These are phyloP conservation scores for Heliconius melpomene DNA, from an alignment of 1,140 invertebrate genomes.

Conservation along the genomic window DNA sequence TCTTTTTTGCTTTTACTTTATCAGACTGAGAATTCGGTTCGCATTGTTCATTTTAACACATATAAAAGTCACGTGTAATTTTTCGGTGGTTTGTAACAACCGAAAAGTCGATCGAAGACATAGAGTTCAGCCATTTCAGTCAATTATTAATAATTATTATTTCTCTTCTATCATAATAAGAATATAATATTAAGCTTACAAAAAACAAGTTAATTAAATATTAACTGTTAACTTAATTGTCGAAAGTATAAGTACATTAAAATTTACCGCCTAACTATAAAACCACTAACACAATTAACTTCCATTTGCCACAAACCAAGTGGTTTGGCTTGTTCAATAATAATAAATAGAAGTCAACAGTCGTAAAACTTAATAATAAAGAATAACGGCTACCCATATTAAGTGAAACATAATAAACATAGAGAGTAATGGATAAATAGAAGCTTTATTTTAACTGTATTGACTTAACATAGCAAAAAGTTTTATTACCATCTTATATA, in stretches of 20 bases:
- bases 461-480: neutral
- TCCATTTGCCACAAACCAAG: constrained; percentile 15
- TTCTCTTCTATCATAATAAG: neutral
- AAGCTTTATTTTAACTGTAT: neutral
- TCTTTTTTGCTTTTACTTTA: neutral
- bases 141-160: neutral
- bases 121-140: neutral
- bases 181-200: neutral
- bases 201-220: neutral
- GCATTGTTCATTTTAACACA: neutral
- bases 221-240: neutral
- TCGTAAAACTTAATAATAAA: neutral
- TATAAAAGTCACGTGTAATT: too few species aligned
- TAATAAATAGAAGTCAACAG: constrained; percentile 2
- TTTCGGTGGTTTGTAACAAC: neutral
- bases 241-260: constrained; percentile 24
- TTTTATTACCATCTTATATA: too few species aligned
- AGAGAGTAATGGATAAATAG: neutral
- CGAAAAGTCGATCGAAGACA: neutral
- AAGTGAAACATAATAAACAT: neutral
- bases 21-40: neutral
- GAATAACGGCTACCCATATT: neutral
- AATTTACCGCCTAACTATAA: constrained; percentile 16
- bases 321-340: neutral
- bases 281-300: constrained; percentile 22